Base-by-base conservation (phyloP, 2,113 vertebrate genomes). In the Psittacula cyanocephala region DNA sequence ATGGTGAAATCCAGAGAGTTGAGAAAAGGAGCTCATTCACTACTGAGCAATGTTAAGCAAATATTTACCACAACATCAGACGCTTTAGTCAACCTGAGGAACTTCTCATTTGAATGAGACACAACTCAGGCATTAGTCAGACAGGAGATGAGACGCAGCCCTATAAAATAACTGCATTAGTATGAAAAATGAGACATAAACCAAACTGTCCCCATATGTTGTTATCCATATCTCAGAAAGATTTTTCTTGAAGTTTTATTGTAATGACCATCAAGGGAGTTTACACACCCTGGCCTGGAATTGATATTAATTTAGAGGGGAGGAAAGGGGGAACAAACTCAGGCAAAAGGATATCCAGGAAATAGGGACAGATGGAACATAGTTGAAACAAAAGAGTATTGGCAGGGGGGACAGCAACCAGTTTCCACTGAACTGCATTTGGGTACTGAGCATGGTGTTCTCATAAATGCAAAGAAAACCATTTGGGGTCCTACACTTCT, bases 201-300 rank as follows among this genome's bases (percentile, higher is more conserved):
- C 13, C 70, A 96, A 97, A 95, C 91, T 89, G 94, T 94, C 92
- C 89, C 96, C 93, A 97, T 96, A 97, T 96, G 96, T 81, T 96
- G 53, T 53, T 92, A 72, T 82, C 67, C 43, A 17, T 95, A 92
- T 67, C 81, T 91, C 74, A 62, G 64, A 86, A 91, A 78, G 82
- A 88, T 82, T 91, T 96, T 93, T 76, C 91, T 92, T 87, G 37
- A 96, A 93, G 91, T 94, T 94, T 96, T 95, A 91, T 63, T 79
- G 62, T 72, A 95, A 92, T 13, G 74, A 77, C 81, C 78, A 63
- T 81, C 92, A 49, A 72, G 92, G 92, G 95, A 94, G n/a, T 69
- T 93, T 94, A 52, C 59, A 43, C 37, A 70, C 37, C 46, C 59
- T 84, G 77, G 74, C 52, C 93, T 91, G 77, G 88, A 96, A 96